Percentiles rank a stretch among this genome's conserved stretches.
Evolutionary conservation across 2,888 invertebrate species (phyloP).

Genomic region (Drosophila macrospina): DNA sequence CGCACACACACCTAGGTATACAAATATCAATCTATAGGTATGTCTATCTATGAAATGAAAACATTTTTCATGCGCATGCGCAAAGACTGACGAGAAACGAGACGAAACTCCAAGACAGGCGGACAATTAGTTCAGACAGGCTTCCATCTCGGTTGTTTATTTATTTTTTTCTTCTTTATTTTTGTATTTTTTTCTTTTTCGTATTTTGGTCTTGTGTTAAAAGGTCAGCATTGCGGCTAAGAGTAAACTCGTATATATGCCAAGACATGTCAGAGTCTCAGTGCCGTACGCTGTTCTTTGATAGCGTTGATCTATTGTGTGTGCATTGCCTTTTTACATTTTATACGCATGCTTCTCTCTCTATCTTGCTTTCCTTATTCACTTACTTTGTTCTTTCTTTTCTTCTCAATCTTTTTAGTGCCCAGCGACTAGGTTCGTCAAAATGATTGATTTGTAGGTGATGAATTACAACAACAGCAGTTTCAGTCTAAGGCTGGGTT

Average conservation of each 20-base stretch:
- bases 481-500: conserved; percentile 63
- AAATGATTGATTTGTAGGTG: conserved; percentile 85
- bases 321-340: conserved; percentile 68
- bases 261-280: conserved; percentile 13
- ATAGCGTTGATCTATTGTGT: conserved; percentile 78
- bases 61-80: conserved; percentile 75
- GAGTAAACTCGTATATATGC: conserved; percentile 17
- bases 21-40: conserved; percentile 61
- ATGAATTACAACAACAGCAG: conserved; percentile 83
- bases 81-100: conserved; percentile 57
- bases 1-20: conserved; percentile 36
- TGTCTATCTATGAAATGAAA: conserved; percentile 69
- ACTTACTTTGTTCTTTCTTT: conserved; percentile 10
- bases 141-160: conserved; percentile 59
- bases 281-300: conserved; percentile 50
- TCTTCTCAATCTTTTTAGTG: conserved; percentile 53
- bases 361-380: conserved; percentile 8
- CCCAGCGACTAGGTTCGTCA: conserved; percentile 81
- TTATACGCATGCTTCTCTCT: conserved; percentile 64
- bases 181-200: not conserved
- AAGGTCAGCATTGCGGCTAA: conserved; percentile 71
- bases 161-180: too few relatives aligned
- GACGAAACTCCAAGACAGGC: conserved; percentile 49
- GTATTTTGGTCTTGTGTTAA: conserved; percentile 62
- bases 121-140: conserved; percentile 78